phyloP scores from a whole-genome alignment of 1,140 invertebrate species.

The Lanistes nyassanus region DNA sequence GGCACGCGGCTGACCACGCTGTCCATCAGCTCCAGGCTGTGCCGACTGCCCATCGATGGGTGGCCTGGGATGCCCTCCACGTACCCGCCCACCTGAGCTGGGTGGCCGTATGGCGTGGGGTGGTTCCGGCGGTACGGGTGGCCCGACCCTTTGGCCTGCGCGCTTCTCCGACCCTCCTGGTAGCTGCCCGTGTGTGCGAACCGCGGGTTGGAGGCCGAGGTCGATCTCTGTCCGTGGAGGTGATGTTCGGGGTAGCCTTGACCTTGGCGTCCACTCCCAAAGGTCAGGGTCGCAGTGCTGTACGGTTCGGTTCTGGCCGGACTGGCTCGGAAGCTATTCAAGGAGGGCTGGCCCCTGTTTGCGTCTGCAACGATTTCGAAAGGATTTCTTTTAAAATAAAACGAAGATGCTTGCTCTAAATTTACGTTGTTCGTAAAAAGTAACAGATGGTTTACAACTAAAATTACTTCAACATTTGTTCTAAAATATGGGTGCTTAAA shows the following conservation, averaged over 20 bases:
- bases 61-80: not conserved
- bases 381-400: no score
- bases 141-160: not conserved
- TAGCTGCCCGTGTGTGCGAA: conserved; percentile 18
- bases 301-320: conserved; percentile 8
- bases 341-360: not conserved
- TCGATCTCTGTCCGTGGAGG: not conserved
- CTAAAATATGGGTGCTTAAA: no score
- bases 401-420: no score
- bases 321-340: conserved; percentile 3
- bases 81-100: not conserved
- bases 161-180: conserved; percentile 15
- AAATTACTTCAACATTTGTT: no score
- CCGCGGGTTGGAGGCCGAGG: conserved; percentile 2
- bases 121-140: not conserved
- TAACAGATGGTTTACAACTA: no score
- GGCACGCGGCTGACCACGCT: not conserved
- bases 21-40: conserved; percentile 8
- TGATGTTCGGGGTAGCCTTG: not conserved
- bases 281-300: not conserved
- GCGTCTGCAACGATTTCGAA: not conserved
- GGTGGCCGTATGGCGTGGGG: not conserved
- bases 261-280: conserved; percentile 11
- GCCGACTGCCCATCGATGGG: not conserved
- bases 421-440: no score